phyloP scores from a whole-genome alignment of 2,113 vertebrate species.

The Tricholaema leucomelas region DNA sequence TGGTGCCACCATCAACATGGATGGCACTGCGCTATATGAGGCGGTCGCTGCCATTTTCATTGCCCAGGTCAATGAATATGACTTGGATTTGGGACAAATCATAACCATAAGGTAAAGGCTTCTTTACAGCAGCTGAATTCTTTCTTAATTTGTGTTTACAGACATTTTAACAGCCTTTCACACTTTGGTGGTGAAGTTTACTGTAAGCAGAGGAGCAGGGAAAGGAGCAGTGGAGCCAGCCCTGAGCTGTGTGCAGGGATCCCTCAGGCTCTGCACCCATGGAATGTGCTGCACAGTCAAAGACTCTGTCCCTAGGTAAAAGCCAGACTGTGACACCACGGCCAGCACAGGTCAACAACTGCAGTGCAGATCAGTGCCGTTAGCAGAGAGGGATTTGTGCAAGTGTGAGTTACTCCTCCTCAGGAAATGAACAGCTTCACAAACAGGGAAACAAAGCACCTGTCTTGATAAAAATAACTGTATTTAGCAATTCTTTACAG shows the following conservation, averaged over 20 bases:
- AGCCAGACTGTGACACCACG: fast-evolving
- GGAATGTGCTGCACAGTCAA: neutral
- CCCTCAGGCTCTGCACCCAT: neutral
- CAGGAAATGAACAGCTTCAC: neutral
- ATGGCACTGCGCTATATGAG: slow-evolving; percentile 87
- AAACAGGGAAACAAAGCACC: neutral
- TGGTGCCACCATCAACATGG: slow-evolving; percentile 91
- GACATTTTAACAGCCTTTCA: neutral
- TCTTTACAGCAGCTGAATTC: neutral
- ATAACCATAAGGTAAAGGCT: slow-evolving; percentile 85
- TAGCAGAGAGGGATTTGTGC: neutral
- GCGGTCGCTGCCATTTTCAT: slow-evolving; percentile 90
- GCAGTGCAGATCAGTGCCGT: fast-evolving
- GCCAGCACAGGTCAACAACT: neutral
- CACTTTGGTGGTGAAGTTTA: fast-evolving
- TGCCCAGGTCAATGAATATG: slow-evolving; percentile 87
- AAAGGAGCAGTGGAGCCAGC: neutral
- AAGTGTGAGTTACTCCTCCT: neutral
- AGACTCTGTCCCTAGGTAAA: neutral
- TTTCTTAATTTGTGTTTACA: fast-evolving
- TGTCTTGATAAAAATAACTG: neutral
- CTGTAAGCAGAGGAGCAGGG: neutral
- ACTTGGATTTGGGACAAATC: slow-evolving; percentile 87
- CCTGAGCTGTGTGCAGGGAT: neutral
- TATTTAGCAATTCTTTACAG: neutral